Evolutionary conservation across 2,888 invertebrate genomes (phyloP), one percentile per base, ranked within the genome.

Genomic region (Heliconius ethilla): DNA sequence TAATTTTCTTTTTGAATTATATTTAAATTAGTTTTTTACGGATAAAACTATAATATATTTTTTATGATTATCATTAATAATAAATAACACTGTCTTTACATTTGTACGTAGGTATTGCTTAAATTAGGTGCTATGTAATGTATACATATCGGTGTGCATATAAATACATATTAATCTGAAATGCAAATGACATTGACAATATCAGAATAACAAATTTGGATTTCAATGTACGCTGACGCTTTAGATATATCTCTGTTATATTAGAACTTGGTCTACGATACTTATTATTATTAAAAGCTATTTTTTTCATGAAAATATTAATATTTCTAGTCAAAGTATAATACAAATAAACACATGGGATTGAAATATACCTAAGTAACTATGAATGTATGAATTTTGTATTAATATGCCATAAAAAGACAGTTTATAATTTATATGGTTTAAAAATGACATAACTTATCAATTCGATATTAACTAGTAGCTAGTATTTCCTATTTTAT

Each of bases 131-230:
- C 94, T 94, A 93, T 90, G 87, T 89, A 88, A 88, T 85, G 90
- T 91, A 90, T 90, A 90, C 88, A 88, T 87, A 85, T 89, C 83
- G 83, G 86, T 89, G 89, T 89, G 90, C 90, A 91, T 81, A 83
- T 91, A 86, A 89, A 90, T 87, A 88, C 83, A 84, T 84, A 84
- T 79, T 82, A 83, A 87, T 87, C 84, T 86, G 84, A 85, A 89
- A 90, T 92, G 91, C 91, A 89, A 87, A 89, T 92, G 92, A 93
- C 92, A 86, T 92, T 88, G 93, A 93, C 92, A 92, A 93, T 93
- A 92, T 92, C 86, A 89, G 80, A 69, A 81, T 80, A 80, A 80
- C 75, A 75, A 78, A 79, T 78, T 79, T 78, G 77, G 75, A 79
- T 79, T 80, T 79, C 79, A 79, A 76, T 75, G 78, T 79, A 77